A percentile compares a stretch with the other conserved stretches of the same genome.
Evolutionary conservation across 2,888 invertebrate genomes (phyloP).

Genomic region (Beris chalybata): DNA sequence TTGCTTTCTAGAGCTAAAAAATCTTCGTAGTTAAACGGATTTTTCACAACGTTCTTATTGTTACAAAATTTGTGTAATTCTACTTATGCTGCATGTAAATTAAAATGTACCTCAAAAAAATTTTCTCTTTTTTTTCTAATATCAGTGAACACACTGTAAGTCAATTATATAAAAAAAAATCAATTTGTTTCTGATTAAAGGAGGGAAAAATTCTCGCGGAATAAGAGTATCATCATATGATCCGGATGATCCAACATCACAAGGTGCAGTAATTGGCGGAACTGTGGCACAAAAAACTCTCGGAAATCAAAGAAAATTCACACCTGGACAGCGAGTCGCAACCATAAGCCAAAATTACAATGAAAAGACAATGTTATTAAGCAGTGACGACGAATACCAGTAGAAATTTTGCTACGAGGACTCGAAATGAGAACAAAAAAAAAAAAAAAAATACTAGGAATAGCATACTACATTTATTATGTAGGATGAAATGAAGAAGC

Average conservation of each 20-base stretch:
- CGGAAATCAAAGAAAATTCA: conserved; percentile 59
- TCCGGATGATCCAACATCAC: conserved; percentile 65
- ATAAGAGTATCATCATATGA: conserved; percentile 69
- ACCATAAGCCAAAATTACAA: conserved; percentile 86
- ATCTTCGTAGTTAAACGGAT: too few relatives aligned
- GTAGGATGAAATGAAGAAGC: background rate
- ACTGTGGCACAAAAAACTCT: conserved; percentile 55
- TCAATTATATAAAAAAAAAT: background rate
- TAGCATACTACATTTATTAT: background rate
- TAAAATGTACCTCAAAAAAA: too few relatives aligned
- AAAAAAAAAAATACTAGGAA: background rate
- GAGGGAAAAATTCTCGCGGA: conserved; percentile 67
- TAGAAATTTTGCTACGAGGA: conserved; percentile 52
- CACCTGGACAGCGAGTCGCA: conserved; percentile 72
- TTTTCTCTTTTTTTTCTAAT: too few relatives aligned
- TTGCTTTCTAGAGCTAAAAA: too few relatives aligned
- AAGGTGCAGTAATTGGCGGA: conserved; percentile 45
- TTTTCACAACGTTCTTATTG: too few relatives aligned
- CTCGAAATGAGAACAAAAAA: conserved; percentile 1
- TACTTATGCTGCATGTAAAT: too few relatives aligned
- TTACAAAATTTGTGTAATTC: too few relatives aligned
- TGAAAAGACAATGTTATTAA: conserved; percentile 93
- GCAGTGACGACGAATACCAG: conserved; percentile 95
- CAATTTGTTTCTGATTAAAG: conserved; percentile 46
- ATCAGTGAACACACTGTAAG: too few relatives aligned